Evolutionary conservation across 2,888 invertebrate species (phyloP).

Genomic region (Lordiphosa fenestrarum): DNA sequence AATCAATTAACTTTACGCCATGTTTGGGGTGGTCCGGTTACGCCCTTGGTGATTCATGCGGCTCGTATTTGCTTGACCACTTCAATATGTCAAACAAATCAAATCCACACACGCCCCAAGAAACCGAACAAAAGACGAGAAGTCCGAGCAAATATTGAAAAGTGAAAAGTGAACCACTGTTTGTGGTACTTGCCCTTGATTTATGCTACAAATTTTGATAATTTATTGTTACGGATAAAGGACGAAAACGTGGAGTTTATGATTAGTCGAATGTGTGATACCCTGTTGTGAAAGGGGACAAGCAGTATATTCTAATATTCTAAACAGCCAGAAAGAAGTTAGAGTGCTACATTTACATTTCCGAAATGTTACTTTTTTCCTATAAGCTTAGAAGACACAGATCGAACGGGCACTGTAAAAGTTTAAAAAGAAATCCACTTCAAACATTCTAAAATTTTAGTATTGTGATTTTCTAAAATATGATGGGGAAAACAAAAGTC

Average conservation of each 20-base stretch:
- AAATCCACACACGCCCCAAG: conserved; percentile 40
- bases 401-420: too few relatives aligned
- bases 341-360: too few relatives aligned
- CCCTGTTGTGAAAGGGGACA: background rate
- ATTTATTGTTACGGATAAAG: conserved; percentile 64
- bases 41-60: conserved; percentile 53
- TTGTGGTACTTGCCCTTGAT: conserved; percentile 53
- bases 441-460: too few relatives aligned
- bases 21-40: conserved; percentile 25
- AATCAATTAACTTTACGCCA: conserved; percentile 72
- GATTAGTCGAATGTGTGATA: conserved; percentile 14
- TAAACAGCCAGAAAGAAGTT: too few relatives aligned
- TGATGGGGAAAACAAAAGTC: too few relatives aligned
- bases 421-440: too few relatives aligned
- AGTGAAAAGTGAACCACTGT: conserved; percentile 64
- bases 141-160: conserved; percentile 65
- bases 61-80: conserved; percentile 65
- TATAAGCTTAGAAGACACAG: too few relatives aligned
- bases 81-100: conserved; percentile 78
- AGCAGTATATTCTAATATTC: too few relatives aligned
- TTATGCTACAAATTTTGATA: conserved; percentile 75
- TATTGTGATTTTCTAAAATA: too few relatives aligned
- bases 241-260: background rate
- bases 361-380: too few relatives aligned
- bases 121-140: conserved; percentile 25